phyloP scores from a whole-genome alignment of 2,113 vertebrate species.

The Trichomycterus rosablanca region DNA sequence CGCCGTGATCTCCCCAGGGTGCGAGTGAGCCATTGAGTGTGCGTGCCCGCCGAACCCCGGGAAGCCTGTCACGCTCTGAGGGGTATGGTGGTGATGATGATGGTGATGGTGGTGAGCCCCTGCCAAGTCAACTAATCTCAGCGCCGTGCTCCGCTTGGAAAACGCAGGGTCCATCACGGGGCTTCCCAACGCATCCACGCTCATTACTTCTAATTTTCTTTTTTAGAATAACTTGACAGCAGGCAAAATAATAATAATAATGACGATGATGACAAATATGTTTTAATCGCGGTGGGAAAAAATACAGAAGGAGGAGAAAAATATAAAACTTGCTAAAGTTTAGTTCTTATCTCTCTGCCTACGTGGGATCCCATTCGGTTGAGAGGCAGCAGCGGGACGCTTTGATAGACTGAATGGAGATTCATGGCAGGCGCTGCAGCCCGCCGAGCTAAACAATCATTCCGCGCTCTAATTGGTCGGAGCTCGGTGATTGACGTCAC shows the following conservation, averaged over 20 bases:
- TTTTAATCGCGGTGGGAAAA: conserved; percentile 74
- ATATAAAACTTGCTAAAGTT: conserved; percentile 74
- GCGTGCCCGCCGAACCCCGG: conserved; percentile 81
- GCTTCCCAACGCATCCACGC: conserved; percentile 80
- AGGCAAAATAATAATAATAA: conserved; percentile 76
- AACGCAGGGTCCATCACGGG: conserved; percentile 83
- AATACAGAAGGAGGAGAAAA: conserved; percentile 54
- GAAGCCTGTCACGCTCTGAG: conserved; percentile 84
- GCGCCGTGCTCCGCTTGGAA: conserved; percentile 82
- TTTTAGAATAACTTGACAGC: conserved; percentile 83
- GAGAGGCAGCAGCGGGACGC: conserved; percentile 84
- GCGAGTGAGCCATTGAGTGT: conserved; percentile 76
- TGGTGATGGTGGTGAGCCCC: conserved; percentile 78
- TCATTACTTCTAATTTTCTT: conserved; percentile 74
- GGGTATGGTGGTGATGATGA: conserved; percentile 80
- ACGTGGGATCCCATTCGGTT: conserved; percentile 79
- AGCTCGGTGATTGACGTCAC: conserved; percentile 80
- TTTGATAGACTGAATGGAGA: conserved; percentile 83
- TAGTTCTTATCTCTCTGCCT: conserved; percentile 74
- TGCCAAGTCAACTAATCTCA: conserved; percentile 87
- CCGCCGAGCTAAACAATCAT: conserved; percentile 85
- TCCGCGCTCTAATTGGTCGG: conserved; percentile 79
- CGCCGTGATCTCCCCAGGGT: conserved; percentile 79
- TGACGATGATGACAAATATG: conserved; percentile 70
- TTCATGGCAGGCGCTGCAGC: conserved; percentile 76